Conservation (phyloP, 92 coral and sea anemone genomes). For the Umimayanthus chanpuru region DNA sequence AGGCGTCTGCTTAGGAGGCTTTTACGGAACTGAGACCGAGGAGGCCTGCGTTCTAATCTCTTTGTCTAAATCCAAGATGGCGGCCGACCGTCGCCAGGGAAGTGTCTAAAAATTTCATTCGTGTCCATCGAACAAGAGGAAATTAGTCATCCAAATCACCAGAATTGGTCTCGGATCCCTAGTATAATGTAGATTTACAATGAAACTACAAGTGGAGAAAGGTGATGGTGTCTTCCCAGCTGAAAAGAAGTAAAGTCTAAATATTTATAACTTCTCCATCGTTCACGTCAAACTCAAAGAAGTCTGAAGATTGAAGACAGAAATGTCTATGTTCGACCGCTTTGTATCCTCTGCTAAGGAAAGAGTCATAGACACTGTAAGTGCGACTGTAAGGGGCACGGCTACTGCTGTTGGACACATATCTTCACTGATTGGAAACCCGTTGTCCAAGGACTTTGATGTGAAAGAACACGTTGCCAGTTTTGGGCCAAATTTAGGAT, state of each 20-base stretch:
- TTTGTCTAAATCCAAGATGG: constrained; percentile 55
- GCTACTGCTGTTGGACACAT: constrained; percentile 89
- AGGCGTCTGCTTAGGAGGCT: no score
- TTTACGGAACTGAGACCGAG: background rate
- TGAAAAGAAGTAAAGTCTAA: background rate
- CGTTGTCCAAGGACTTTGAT: constrained; percentile 89
- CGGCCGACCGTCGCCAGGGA: constrained; percentile 61
- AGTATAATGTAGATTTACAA: background rate
- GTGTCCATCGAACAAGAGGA: constrained; percentile 17
- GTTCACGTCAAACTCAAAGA: background rate
- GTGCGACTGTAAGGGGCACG: constrained; percentile 81
- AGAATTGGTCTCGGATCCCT: constrained; percentile 4
- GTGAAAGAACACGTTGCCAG: constrained; percentile 89
- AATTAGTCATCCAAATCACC: constrained; percentile 18
- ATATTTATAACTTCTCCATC: background rate
- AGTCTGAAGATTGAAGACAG: background rate
- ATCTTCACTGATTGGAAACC: constrained; percentile 90
- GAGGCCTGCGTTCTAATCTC: constrained; percentile 41
- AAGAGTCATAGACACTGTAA: constrained; percentile 58
- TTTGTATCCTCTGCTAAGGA: constrained; percentile 45
- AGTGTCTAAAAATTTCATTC: constrained; percentile 50
- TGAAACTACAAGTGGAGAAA: background rate
- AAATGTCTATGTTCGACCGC: constrained; percentile 48
- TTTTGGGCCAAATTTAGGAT: constrained; percentile 94
- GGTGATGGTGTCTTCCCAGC: background rate